Percentiles rank a stretch among this genome's conserved stretches.
Evolutionary conservation across 1,140 invertebrate genomes (phyloP).

Genomic region (Tetramorium parvispinum): DNA sequence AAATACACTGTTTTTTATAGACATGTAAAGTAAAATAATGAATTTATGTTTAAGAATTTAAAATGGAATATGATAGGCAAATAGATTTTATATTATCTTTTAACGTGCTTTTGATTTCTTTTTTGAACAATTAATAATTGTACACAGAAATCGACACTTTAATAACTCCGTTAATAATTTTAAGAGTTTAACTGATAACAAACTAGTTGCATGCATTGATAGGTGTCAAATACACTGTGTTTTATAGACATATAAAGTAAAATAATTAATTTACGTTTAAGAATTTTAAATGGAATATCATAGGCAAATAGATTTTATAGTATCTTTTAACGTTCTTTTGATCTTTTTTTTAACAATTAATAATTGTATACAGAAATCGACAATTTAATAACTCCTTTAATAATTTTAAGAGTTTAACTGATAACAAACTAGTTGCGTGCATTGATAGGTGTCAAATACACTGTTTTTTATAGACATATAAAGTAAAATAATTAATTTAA

Average conservation of each 20-base stretch:
- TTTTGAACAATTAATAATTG: background rate
- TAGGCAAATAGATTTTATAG: background rate
- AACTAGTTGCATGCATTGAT: background rate
- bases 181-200: background rate
- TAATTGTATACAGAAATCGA: background rate
- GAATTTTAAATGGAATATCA: background rate
- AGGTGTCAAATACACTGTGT: background rate
- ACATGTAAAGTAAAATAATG: no score
- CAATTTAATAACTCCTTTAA: conserved; percentile 11
- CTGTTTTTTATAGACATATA: no score
- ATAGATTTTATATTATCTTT: background rate
- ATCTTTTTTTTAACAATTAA: background rate
- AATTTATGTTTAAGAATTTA: background rate
- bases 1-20: no score
- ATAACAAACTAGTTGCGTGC: background rate
- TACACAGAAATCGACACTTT: background rate
- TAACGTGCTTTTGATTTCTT: background rate
- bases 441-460: background rate
- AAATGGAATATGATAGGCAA: background rate
- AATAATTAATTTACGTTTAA: background rate
- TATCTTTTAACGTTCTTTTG: background rate
- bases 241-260: no score
- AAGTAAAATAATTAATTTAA: background rate
- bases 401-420: background rate
- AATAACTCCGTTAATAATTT: conserved; percentile 4